Base-by-base conservation (phyloP, 1,140 invertebrate species). In the Neoseiulus cucumeris region DNA sequence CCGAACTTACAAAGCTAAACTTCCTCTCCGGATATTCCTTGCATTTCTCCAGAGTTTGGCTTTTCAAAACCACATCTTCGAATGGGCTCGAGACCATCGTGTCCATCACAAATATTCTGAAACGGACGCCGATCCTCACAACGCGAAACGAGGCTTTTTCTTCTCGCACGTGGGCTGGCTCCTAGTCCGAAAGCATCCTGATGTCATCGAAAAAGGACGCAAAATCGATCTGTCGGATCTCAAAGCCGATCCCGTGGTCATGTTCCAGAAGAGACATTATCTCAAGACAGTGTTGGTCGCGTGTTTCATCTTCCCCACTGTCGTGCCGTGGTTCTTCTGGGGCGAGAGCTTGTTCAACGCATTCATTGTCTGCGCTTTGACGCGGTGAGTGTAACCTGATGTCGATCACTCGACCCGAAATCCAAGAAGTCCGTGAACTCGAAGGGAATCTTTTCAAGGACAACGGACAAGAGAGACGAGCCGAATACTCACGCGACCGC, bases 91-190 rank as follows among this genome's bases (percentile, higher is more conserved):
- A 67, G 91, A 96, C 75, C 93, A 97, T 76, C 81, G 93, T 69
- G 87, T 94, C 68, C 93, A 97, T 74, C 93, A 97, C 78, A 96
- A 96, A 74, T 96, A 85, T 77, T 87, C 85, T 7, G 92, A 96
- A 76, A 96, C 93, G 0, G 82, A 95, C 76, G 92, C 91, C 4
- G 92, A 97, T 78, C 92, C 93, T 0, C 91, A 96, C 72, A 95
- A 96, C 75, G 88, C 90, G 2, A 89, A 81, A 9, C 80, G 91
- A 17, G 93, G 92, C 2, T 94, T 97, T 77, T 97, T 98, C 80
- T 97, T 96, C 76, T 81, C 92, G 0, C 93, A 97, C 72, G 81
- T 95, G 64, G 93, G 93, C 12, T 97, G 93, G 93, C 77, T 97
- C 42, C 74, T 96, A 22, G 85, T 85, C 67, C 86, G 83, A 67